Percentiles rank a stretch among this genome's conserved stretches.
phyloP scores from a whole-genome alignment of 2,113 vertebrate species.

The Carassius gibelio region DNA sequence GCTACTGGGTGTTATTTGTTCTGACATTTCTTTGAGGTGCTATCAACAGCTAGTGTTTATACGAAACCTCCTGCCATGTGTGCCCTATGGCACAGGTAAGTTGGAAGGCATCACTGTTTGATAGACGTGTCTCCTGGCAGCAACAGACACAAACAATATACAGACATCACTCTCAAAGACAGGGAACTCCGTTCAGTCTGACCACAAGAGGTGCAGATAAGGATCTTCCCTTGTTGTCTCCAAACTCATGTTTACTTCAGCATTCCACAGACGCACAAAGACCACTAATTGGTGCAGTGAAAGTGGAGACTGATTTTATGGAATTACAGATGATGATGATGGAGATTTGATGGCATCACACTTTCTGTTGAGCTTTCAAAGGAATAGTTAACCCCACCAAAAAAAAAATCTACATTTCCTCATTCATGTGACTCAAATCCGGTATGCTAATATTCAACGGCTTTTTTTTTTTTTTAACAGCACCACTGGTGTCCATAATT shows the following conservation, averaged over 20 bases:
- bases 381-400: not conserved
- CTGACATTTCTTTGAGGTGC: not conserved
- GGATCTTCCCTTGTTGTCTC: conserved; percentile 48
- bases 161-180: not conserved
- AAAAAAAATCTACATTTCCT: not conserved
- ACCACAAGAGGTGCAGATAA: conserved; percentile 53
- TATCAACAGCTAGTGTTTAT: conserved; percentile 27
- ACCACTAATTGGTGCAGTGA: conserved; percentile 50
- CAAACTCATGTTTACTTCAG: conserved; percentile 54
- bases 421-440: not conserved
- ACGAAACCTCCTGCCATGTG: conserved; percentile 19
- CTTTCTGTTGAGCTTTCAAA: conserved; percentile 4
- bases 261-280: conserved; percentile 43
- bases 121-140: conserved; percentile 12
- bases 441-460: not conserved
- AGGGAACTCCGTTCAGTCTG: conserved; percentile 41
- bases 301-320: conserved; percentile 47
- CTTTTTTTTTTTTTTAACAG: too few relatives aligned
- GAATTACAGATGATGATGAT: conserved; percentile 9
- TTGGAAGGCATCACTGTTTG: not conserved
- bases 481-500: not conserved
- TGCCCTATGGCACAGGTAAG: conserved; percentile 12
- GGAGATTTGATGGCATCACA: not conserved
- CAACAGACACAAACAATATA: not conserved
- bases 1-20: not conserved